Base-by-base conservation (phyloP, 2,797 vertebrate genomes). In the Tadarida brasiliensis region DNA sequence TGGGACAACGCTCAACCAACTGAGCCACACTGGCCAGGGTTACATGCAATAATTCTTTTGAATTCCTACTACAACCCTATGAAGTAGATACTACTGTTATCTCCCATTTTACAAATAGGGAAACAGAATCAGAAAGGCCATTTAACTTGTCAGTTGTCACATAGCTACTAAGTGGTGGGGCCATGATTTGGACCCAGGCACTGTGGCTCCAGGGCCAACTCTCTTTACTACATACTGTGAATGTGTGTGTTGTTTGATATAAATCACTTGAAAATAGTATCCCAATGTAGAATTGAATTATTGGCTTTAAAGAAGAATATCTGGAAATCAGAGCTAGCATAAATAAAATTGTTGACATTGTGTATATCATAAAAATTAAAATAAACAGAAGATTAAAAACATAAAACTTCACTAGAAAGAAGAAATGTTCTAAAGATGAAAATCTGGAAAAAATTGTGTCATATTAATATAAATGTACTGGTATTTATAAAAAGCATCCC, bases 331-430 rank as follows among this genome's bases (percentile, higher is more conserved):
- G 10, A 87, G n/a, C 30, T 57, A 87, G 63, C 14, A 82, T n/a
- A 95, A 61, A 90, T 87, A 90, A 93, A 96, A 91, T 0, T 87
- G 71, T 33, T 67, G 54, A 63, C 22, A 91, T 10, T 68, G 16
- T 87, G 39, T 63, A 67, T 51, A 94, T 73, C 20, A 91, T 82
- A 95, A 94, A 86, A 94, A 80, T 59, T 80, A 71, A 96, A 87
- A 84, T 85, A 95, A 85, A 71, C 19, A 93, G 20, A 90, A 92
- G 0, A 65, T 93, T 92, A 68, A 95, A 94, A 97, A 86, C 17
- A 63, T 22, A 84, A 94, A 94, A 91, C n/a, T 91, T 92, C 54
- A 84, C 19, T 80, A 88, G 35, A 96, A 96, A 85, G 65, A 87
- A 96, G 51, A 94, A 87, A 67, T 81, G 28, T 11, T 86, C n/a